Percentiles rank a stretch among this genome's conserved stretches.
Conservation (phyloP, 2,113 vertebrate genomes). For the Fregata magnificens region DNA sequence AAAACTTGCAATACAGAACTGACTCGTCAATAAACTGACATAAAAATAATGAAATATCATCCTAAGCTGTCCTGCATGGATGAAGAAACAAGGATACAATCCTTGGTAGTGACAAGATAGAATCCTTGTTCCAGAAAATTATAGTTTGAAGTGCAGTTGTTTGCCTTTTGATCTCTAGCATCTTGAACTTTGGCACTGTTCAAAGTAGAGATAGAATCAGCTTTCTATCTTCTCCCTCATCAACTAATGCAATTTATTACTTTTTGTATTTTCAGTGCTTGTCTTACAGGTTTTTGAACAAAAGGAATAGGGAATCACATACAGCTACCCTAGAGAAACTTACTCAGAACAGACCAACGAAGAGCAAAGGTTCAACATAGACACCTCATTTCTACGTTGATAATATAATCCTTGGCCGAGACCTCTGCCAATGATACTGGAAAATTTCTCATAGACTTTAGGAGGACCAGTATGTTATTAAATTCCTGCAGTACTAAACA, state of each 20-base stretch:
- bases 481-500: neutral
- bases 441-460: neutral
- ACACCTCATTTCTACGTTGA: neutral
- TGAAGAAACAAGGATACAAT: neutral
- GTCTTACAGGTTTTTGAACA: neutral
- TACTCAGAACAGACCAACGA: neutral
- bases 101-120: neutral
- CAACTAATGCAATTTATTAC: neutral
- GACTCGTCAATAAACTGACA: neutral
- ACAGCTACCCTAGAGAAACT: neutral
- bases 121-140: neutral
- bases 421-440: neutral
- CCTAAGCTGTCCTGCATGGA: neutral
- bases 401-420: neutral
- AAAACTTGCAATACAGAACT: neutral
- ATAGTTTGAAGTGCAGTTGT: neutral
- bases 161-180: neutral
- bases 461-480: neutral
- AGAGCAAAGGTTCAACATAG: neutral
- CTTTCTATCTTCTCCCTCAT: neutral
- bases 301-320: neutral
- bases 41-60: neutral
- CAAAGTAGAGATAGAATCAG: neutral
- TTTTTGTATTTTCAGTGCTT: neutral
- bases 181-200: neutral